phyloP scores from a whole-genome alignment of 2,797 vertebrate genomes.

The Psittacula echo region DNA sequence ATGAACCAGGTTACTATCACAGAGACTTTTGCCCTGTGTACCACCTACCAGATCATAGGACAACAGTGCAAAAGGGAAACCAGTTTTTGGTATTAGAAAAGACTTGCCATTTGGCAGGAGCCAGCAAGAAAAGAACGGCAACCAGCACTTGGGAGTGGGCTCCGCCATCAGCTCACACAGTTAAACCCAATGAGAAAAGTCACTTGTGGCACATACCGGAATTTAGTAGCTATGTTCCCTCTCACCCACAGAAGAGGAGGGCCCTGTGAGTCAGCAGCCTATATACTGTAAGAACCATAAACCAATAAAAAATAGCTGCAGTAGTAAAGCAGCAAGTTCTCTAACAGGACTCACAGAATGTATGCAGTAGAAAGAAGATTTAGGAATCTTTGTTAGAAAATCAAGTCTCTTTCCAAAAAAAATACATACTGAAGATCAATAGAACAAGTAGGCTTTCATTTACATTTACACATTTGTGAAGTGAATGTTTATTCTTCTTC shows the following conservation, averaged over 20 bases:
- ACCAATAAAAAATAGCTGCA: not conserved
- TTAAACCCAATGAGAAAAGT: not conserved
- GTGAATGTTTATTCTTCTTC: not conserved
- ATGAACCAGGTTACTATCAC: not conserved
- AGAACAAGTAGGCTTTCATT: not conserved
- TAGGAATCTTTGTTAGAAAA: not conserved
- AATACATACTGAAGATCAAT: not conserved
- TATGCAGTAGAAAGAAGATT: not conserved
- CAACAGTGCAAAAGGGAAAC: not conserved
- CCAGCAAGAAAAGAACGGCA: not conserved
- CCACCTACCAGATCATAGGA: not conserved
- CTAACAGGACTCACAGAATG: not conserved
- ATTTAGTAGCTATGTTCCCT: not conserved
- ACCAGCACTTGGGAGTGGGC: not conserved
- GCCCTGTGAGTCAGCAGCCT: not conserved
- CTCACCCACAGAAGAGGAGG: not conserved
- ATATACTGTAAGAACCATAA: not conserved
- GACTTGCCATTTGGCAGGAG: not conserved
- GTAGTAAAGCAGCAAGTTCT: not conserved
- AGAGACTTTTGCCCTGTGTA: not conserved
- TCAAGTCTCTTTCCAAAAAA: not conserved
- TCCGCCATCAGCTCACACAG: not conserved
- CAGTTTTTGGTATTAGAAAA: not conserved
- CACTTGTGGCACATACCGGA: not conserved
- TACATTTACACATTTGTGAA: not conserved